Percentiles rank a stretch among this genome's conserved stretches.
Evolutionary conservation across 2,113 vertebrate species (phyloP).

Genomic region (Grammatotria lemairii): DNA sequence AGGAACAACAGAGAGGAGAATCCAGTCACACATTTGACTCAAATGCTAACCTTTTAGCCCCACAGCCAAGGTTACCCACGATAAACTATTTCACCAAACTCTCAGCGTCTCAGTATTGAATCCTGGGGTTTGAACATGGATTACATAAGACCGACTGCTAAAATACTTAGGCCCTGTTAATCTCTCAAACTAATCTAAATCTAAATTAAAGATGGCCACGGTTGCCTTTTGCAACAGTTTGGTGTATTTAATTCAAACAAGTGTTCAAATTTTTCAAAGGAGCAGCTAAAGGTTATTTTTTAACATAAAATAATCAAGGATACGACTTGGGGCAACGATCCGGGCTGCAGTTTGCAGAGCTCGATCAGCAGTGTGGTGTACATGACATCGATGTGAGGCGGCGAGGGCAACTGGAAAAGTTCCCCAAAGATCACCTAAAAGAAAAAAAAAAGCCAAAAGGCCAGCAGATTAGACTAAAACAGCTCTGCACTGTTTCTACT

Average conservation of each 20-base stretch:
- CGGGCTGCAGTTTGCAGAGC: constrained; percentile 95
- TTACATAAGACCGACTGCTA: background rate
- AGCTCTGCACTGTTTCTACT: accelerated
- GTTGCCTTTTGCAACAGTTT: background rate
- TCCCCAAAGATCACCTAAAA: constrained; percentile 92
- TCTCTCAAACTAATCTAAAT: background rate
- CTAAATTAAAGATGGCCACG: background rate
- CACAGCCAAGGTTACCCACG: background rate
- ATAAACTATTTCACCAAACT: background rate
- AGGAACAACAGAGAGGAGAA: background rate
- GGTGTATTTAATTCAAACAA: background rate
- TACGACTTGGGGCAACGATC: constrained; percentile 97
- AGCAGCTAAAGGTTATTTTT: background rate
- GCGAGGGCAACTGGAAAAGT: constrained; percentile 85
- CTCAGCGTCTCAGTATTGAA: background rate
- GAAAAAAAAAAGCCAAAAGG: background rate
- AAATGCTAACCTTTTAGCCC: accelerated
- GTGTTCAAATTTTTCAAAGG: accelerated
- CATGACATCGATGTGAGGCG: constrained; percentile 93
- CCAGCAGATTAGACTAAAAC: background rate
- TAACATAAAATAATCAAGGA: constrained; percentile 68
- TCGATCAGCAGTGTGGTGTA: constrained; percentile 97
- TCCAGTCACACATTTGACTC: background rate
- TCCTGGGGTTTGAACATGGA: background rate
- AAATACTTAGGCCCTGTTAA: background rate